Base-by-base conservation (phyloP, 1,140 invertebrate species). In the Rhagoletis pomonella region DNA sequence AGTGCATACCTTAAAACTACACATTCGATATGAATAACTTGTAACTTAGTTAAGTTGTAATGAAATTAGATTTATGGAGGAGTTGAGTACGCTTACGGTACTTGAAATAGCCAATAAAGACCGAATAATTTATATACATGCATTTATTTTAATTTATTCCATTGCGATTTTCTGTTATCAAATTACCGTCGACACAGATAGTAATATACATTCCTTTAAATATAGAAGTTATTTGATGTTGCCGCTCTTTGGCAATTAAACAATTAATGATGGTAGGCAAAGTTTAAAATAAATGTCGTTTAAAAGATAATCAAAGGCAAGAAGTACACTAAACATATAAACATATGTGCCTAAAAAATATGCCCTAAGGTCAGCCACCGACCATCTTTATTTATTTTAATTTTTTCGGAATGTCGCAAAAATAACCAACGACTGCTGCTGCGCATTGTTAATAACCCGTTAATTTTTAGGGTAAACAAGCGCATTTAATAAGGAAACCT, bases 391-490 rank as follows among this genome's bases (percentile, higher is more conserved):
- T 55, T 14, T 6, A 4, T 5, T 14, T 73, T 47, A 9, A 39
- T 17, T 1, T 73, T 73, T 55, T 29, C 29, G 29, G 29, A 29
- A 29, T 29, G 3, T 2, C 2, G 67, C 42, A 29, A 42, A 67
- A 42, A 10, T 69, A 5, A 44, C 4, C 42, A 12, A 29, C 29
- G 12, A 67, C 39, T 73, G 67, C 39, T 17, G 42, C 42, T 73
- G 39, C 17, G 4, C 17, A 14, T 39, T 17, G 67, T 17, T 73
- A 39, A 73, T 14, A 73, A 73, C 67, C 67, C 44, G 67, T 73
- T 73, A 73, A 73, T 73, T 73, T 73, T 39, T 73, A 39, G 67
- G 44, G 44, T 47, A 73, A 73, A 47, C 67, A 73, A 73, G 44
- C 44, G 42, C 67, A 10, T 5, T 73, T 47, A 73, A 73, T 47